Evolutionary conservation across 64 coral and sea anemone genomes (phyloP).

Genomic region (Trachythela sp.): DNA sequence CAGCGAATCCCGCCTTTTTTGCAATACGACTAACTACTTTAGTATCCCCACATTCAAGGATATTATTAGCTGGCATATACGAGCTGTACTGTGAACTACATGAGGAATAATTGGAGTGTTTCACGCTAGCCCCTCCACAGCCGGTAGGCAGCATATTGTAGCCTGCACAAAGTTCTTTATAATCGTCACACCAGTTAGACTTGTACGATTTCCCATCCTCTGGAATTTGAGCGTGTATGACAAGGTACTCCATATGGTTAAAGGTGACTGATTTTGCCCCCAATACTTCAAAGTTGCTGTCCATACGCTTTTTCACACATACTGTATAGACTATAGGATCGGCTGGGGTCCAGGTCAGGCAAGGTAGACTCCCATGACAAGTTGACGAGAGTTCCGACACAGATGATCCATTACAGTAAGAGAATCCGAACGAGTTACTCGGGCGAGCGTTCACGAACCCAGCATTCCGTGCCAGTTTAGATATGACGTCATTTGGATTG

Average conservation of each 20-base stretch:
- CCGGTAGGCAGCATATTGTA: not conserved
- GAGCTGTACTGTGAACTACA: not conserved
- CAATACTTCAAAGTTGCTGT: not conserved
- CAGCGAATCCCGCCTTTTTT: not conserved
- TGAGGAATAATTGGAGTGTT: not conserved
- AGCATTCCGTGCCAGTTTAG: not conserved
- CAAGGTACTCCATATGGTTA: not conserved
- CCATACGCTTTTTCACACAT: not conserved
- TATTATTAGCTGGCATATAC: not conserved
- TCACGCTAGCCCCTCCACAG: not conserved
- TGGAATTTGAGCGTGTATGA: not conserved
- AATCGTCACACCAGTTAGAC: not conserved
- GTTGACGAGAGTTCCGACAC: not conserved
- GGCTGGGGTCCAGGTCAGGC: not conserved
- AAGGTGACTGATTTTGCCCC: not conserved
- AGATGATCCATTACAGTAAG: not conserved
- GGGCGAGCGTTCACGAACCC: not conserved
- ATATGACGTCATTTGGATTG: constrained; percentile 2
- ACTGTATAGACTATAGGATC: not conserved
- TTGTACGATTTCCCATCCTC: not conserved
- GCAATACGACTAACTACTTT: not conserved
- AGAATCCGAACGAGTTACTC: not conserved
- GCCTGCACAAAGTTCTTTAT: not conserved
- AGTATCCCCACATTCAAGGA: not conserved
- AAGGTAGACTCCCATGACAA: not conserved